A percentile compares a stretch with the other conserved stretches of the same genome.
Conservation (phyloP, 2,113 vertebrate species). For the Bambusicola thoracicus region DNA sequence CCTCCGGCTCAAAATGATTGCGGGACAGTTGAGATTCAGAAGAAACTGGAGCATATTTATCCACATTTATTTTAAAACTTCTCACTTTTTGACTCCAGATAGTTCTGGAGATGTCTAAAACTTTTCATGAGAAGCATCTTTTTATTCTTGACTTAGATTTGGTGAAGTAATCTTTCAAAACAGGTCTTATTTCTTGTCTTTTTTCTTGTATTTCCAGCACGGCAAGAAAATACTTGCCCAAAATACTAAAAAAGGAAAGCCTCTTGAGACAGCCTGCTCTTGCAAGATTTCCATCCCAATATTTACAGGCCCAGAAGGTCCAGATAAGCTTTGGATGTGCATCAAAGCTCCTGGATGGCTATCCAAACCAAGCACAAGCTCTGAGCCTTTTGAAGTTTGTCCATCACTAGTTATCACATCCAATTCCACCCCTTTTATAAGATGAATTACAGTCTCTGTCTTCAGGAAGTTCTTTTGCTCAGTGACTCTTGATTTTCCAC, state of each 20-base stretch:
- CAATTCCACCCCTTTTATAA: constrained; percentile 13
- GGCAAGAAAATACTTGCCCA: constrained; percentile 50
- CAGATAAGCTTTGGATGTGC: constrained; percentile 36
- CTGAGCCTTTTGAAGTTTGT: constrained; percentile 49
- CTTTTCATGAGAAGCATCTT: constrained; percentile 24
- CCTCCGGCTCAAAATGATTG: background rate
- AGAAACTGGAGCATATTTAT: background rate
- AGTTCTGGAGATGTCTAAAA: background rate
- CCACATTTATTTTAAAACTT: background rate
- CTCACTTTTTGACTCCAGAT: background rate
- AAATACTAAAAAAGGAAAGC: constrained; percentile 29
- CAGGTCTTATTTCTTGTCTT: constrained; percentile 48
- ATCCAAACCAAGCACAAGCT: constrained; percentile 28
- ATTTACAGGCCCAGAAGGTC: constrained; percentile 45
- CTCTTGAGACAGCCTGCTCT: constrained; percentile 24
- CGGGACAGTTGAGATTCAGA: background rate
- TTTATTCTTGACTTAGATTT: constrained; percentile 25
- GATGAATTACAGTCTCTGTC: background rate
- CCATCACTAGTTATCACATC: constrained; percentile 39
- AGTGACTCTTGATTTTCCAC: constrained; percentile 1
- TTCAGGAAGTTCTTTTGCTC: constrained; percentile 33
- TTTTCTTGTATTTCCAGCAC: constrained; percentile 17
- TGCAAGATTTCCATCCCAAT: constrained; percentile 40
- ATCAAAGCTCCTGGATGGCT: constrained; percentile 26
- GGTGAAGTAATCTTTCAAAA: constrained; percentile 44